A percentile compares a stretch with the other conserved stretches of the same genome.
Evolutionary conservation across 2,113 vertebrate genomes (phyloP).

Genomic region (Cyanistes caeruleus): DNA sequence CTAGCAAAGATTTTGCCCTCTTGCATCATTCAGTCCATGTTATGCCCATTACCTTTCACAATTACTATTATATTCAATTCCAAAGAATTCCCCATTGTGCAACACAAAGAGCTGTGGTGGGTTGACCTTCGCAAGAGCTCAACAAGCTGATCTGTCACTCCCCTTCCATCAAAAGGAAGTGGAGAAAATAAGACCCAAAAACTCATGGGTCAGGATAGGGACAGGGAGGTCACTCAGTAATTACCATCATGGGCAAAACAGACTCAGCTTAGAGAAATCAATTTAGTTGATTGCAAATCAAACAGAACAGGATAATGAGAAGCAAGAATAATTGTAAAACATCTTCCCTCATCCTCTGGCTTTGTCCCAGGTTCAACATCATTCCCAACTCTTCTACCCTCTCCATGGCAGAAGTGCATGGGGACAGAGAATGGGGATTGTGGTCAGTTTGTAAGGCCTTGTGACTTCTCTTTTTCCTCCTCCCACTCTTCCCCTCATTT

Average conservation of each 20-base stretch:
- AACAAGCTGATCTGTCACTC: background rate
- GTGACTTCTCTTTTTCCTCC: background rate
- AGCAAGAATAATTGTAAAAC: background rate
- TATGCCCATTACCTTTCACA: background rate
- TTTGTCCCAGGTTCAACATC: background rate
- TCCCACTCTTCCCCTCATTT: background rate
- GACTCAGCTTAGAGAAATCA: background rate
- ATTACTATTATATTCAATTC: background rate
- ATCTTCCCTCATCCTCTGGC: fast-evolving
- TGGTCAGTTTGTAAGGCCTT: background rate
- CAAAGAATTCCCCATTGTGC: background rate
- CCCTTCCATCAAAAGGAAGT: background rate
- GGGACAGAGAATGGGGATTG: background rate
- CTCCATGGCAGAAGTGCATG: background rate
- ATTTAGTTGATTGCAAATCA: background rate
- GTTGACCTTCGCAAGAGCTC: background rate
- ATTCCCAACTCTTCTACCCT: background rate
- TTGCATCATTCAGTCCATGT: background rate
- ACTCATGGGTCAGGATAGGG: background rate
- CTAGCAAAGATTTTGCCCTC: background rate
- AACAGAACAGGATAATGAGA: background rate
- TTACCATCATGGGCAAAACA: background rate
- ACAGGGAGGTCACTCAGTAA: background rate
- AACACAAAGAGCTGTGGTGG: background rate
- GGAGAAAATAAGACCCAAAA: background rate